Base-by-base conservation (phyloP, 2,797 vertebrate genomes). In the Philypnodon macrostomus region DNA sequence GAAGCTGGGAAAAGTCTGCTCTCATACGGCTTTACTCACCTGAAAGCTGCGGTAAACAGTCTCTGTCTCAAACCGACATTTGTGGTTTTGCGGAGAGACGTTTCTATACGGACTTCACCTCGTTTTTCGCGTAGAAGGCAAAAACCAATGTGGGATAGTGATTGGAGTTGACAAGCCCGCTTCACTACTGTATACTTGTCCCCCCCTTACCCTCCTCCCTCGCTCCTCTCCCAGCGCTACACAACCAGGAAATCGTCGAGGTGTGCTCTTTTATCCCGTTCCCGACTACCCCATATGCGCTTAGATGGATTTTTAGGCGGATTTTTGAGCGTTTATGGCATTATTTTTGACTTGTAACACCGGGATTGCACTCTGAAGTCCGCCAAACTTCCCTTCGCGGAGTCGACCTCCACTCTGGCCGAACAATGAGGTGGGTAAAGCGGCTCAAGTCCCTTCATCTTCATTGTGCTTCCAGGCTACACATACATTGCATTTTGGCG, bases 231-330 rank as follows among this genome's bases (percentile, higher is more conserved):
- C 56, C 65, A 70, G 66, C 77, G 80, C 77, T 74, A 58, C 66
- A 86, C 80, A 88, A 91, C 88, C 90, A 91, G 90, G 90, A 91
- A 91, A 89, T 89, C 81, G 85, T 71, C 87, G 86, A 79, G 86
- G 88, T 85, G 86, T 84, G 80, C 85, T 85, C 67, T 79, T 83
- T 73, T 76, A 83, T 70, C 60, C 75, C 67, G 68, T 70, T 69
- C 45, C 52, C 79, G 51, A 67, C 71, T 70, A 60, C 74, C 71
- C 73, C 73, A 64, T 70, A 38, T 61, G 60, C 67, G 83, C 67
- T 79, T 77, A 81, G 79, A 83, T 82, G 76, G 24, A 55, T 30
- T 32, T 38, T 52, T 52, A 49, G 38, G 40, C 31, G 23, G 37
- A 9, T 9, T 52, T 50, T 52, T 17, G 55, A 34, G 47, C 47